phyloP scores from a whole-genome alignment of 2,113 vertebrate genomes.

The Talpa occidentalis region DNA sequence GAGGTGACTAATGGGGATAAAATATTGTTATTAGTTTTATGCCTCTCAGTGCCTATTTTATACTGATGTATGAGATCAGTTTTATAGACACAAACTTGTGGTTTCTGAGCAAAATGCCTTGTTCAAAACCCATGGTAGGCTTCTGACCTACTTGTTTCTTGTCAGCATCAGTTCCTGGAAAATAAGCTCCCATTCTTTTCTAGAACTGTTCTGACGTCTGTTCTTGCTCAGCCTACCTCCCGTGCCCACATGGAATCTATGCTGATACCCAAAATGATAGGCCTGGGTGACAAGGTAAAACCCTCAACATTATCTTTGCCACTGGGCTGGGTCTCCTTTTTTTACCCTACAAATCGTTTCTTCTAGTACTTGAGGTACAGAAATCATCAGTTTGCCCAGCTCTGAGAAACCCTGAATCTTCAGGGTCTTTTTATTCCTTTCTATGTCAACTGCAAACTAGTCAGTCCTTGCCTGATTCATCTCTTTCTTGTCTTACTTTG shows the following conservation, averaged over 20 bases:
- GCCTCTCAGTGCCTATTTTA: background rate
- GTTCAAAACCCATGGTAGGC: background rate
- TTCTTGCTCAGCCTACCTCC: background rate
- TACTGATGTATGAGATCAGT: background rate
- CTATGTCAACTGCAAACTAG: background rate
- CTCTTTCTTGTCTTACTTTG: background rate
- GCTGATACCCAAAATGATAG: background rate
- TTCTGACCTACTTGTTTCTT: conserved; percentile 34
- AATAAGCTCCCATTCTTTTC: background rate
- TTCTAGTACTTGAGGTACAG: background rate
- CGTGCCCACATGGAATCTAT: background rate
- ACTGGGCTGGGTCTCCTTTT: background rate
- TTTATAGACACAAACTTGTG: background rate
- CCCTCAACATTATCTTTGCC: background rate
- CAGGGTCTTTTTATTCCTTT: background rate
- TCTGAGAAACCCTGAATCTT: background rate
- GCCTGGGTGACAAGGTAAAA: background rate
- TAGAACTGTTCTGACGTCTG: background rate
- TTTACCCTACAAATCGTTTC: conserved; percentile 2
- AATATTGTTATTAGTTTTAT: background rate
- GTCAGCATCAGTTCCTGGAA: background rate
- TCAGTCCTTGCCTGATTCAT: background rate
- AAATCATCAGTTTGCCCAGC: background rate
- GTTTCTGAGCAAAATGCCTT: conserved; percentile 1
- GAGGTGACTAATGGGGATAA: background rate